Base-by-base conservation (phyloP, 2,888 invertebrate genomes). In the Megalurothrips usitatus region DNA sequence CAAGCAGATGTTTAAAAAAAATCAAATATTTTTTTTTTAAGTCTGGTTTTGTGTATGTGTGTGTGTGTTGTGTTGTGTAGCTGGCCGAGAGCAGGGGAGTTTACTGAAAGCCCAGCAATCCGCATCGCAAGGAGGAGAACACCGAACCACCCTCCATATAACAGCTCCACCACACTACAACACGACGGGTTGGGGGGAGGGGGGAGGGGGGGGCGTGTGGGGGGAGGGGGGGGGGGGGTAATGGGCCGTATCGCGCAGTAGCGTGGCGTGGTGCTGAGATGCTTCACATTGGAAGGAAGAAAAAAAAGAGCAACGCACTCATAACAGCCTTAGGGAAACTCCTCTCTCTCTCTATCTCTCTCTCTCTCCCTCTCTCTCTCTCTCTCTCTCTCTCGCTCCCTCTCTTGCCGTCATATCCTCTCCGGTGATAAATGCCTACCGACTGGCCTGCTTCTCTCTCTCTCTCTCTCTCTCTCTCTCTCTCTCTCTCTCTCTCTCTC, bases 361-460 rank as follows among this genome's bases (percentile, higher is more conserved):
- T 19, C 52, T 19, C 52, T 17, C 58, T 17, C 58, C 58, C 58
- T 58, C 58, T 58, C 58, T 58, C 58, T 58, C 58, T 52, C 9
- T 17, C 52, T 8, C 52, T 12, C 52, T n/a, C n/a, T n/a, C n/a
- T n/a, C n/a, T n/a, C n/a, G n/a, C n/a, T n/a, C n/a, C n/a, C n/a
- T n/a, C n/a, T n/a, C n/a, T n/a, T 58, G 14, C 34, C 34, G 3
- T 43, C 19, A 43, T 52, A n/a, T n/a, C n/a, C n/a, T 28, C 79
- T 49, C 19, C 19, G 23, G 79, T 79, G 79, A 82, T 80, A 80
- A 68, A 79, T 79, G 81, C 80, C 81, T 58, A 79, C 68, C 78
- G 17, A 80, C 34, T 80, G 47, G n/a, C 26, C 26, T 75, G 12
- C 26, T 26, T 23, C 26, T 75, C 68, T 23, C 23, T 11, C 63